Evolutionary conservation across 1,140 invertebrate genomes (phyloP).

Genomic region (Listronotus bonariensis): DNA sequence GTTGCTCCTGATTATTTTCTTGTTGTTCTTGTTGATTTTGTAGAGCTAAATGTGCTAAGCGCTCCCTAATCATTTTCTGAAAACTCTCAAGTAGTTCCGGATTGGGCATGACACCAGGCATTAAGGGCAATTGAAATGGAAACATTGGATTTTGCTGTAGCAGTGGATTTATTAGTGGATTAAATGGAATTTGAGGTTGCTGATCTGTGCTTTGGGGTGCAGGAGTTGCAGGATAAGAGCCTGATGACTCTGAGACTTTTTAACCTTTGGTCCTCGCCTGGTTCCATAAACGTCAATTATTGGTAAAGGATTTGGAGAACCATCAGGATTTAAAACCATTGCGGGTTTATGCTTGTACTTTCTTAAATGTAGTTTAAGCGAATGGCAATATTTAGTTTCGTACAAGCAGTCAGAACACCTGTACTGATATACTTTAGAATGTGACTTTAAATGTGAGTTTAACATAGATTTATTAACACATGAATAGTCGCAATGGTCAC

Average conservation of each 20-base stretch:
- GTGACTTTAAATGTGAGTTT: conserved; percentile 97
- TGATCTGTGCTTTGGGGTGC: conserved; percentile 32
- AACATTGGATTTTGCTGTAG: conserved; percentile 34
- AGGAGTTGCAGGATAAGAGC: not conserved
- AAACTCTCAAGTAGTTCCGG: conserved; percentile 26
- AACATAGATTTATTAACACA: conserved; percentile 99
- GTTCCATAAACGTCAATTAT: conserved; percentile 92
- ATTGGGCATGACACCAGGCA: conserved; percentile 53
- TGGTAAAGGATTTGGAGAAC: conserved; percentile 81
- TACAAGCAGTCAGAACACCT: conserved; percentile 94
- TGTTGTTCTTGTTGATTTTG: too few species aligned
- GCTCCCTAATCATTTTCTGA: conserved; percentile 15
- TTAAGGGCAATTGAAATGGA: conserved; percentile 46
- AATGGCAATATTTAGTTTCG: conserved; percentile 98
- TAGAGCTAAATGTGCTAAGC: conserved; percentile 3
- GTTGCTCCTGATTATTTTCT: conserved; percentile 4
- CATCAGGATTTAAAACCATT: conserved; percentile 85
- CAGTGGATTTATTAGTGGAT: conserved; percentile 19
- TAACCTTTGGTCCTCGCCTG: conserved; percentile 77
- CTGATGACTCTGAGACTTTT: conserved; percentile 56
- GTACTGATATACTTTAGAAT: conserved; percentile 96
- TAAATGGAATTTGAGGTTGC: conserved; percentile 45
- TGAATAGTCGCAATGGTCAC: conserved; percentile 85
- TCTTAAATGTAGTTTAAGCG: conserved; percentile 91
- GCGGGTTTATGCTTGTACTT: conserved; percentile 90